Evolutionary conservation across 2,797 vertebrate species (phyloP).

Genomic region (Clarias laeviceps): DNA sequence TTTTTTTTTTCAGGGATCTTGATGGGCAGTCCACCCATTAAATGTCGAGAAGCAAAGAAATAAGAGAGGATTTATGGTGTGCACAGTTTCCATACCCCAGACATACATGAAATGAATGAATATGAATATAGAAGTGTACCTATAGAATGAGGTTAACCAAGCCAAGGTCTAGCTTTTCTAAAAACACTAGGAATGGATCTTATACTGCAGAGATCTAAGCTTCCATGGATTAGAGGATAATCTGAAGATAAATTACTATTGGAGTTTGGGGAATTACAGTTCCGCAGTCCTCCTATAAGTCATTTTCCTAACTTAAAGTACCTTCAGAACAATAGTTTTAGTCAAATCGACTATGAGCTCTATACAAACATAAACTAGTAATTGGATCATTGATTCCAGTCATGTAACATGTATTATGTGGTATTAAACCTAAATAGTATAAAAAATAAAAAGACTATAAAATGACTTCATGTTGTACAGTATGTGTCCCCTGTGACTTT

Average conservation of each 20-base stretch:
- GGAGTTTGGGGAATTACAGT: background rate
- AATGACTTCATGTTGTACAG: background rate
- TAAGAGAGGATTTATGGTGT: constrained; percentile 5
- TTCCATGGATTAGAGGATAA: constrained; percentile 1
- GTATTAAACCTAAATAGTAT: background rate
- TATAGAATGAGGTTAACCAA: background rate
- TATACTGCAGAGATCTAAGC: background rate
- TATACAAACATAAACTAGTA: constrained; percentile 7
- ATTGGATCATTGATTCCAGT: background rate
- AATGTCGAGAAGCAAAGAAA: background rate
- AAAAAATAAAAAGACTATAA: background rate
- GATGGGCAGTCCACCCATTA: constrained; percentile 13
- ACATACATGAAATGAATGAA: constrained; percentile 26
- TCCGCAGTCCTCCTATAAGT: background rate
- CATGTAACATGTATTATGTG: background rate
- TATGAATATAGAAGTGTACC: constrained; percentile 14
- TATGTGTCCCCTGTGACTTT: background rate
- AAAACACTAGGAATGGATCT: background rate
- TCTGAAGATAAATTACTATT: constrained; percentile 20
- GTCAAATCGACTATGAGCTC: background rate
- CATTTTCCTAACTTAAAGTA: background rate
- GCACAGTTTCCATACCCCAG: background rate
- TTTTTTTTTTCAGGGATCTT: background rate
- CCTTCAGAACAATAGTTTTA: background rate
- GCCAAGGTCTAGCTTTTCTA: constrained; percentile 4